A percentile compares a stretch with the other conserved stretches of the same genome.
Evolutionary conservation across 35 echinoderm and acorn worm species (phyloP).

Genomic region (Anneissia japonica): DNA sequence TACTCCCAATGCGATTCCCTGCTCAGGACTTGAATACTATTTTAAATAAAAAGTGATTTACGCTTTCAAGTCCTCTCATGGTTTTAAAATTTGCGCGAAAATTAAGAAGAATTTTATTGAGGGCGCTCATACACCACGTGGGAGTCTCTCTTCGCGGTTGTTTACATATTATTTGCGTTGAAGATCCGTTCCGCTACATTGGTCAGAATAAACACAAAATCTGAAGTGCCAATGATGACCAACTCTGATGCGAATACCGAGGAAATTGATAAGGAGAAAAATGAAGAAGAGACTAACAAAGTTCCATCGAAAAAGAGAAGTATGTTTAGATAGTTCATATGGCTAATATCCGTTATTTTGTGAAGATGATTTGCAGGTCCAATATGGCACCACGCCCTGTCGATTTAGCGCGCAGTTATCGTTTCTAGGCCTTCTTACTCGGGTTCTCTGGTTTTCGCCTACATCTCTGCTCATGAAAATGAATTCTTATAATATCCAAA

Average conservation of each 20-base stretch:
- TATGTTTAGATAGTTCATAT: neutral
- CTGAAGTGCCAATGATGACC: neutral
- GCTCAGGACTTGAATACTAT: no score
- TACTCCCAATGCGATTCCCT: no score
- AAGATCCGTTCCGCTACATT: neutral
- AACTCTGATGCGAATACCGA: neutral
- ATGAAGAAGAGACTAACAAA: neutral
- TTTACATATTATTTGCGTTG: neutral
- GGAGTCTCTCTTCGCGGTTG: neutral
- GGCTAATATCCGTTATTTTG: neutral
- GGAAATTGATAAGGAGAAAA: neutral
- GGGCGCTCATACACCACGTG: neutral
- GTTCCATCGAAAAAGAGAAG: neutral
- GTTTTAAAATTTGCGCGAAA: neutral
- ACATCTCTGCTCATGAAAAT: neutral
- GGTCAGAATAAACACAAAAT: conserved; percentile 1
- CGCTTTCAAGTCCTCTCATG: no score
- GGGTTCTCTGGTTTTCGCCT: neutral
- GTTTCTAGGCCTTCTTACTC: neutral
- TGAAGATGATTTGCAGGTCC: neutral
- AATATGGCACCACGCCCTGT: conserved; percentile 1
- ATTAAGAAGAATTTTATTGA: neutral
- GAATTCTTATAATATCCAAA: neutral
- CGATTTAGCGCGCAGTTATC: neutral
- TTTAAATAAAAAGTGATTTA: no score